Evolutionary conservation across 2,797 vertebrate genomes (phyloP), one percentile per base, ranked within the genome.

Genomic region (Esox masquinongy): DNA sequence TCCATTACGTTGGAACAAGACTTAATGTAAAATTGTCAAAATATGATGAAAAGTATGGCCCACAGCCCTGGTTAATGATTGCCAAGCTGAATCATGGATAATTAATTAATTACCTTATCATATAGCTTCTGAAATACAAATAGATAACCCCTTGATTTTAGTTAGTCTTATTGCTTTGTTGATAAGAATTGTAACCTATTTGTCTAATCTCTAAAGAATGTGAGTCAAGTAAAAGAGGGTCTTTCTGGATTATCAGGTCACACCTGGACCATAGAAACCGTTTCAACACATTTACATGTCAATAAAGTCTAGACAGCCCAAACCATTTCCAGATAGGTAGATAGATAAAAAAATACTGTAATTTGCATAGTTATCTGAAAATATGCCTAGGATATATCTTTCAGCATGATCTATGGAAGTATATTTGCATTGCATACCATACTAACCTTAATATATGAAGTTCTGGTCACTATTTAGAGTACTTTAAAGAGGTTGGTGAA

Each of bases 61-160:
- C 56, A 15, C 34, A 59, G 49, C 22, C 15, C n/a, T n/a, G 47
- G 16, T 78, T 76, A 73, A 68, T 77, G 16, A 74, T 76, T 82
- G 51, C 26, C 22, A 34, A 68, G 70, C 63, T 68, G 53, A 67
- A 74, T 17, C 49, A 47, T 53, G 15, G 8, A 39, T 56, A 19
- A 63, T 31, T 4, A n/a, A 49, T 47, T 26, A 17, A 31, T 24
- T 70, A n/a, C n/a, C 53, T 72, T 75, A 78, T 75, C 70, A 64
- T 29, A 15, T 2, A 74, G 49, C 73, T 75, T 50, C 73, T 68
- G 73, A 56, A 67, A 72, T 22, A 16, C 22, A 56, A 53, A n/a
- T n/a, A 2, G 29, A 16, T 39, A 16, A 15, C 68, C 67, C 34
- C 15, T 12, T 61, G 34, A 11, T 68, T 73, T 70, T 2, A n/a